phyloP scores from a whole-genome alignment of 2,888 invertebrate species.

The Drosophila anceps region DNA sequence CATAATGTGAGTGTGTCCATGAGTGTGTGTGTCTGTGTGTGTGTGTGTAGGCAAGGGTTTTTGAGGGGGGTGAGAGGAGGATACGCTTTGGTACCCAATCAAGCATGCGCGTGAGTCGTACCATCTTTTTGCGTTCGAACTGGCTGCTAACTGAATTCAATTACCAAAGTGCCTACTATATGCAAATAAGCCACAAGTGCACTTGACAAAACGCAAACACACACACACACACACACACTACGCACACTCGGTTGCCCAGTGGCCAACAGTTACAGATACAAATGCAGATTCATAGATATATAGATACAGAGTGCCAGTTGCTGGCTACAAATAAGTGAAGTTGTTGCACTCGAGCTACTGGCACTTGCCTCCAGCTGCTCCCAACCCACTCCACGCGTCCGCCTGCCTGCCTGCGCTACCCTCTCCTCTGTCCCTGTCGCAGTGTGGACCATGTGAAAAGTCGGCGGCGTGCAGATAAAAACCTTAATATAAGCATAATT shows the following conservation, averaged over 20 bases:
- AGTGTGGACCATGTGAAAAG: slow-evolving; percentile 71
- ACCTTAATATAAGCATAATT: slow-evolving; percentile 82
- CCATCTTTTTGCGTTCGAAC: slow-evolving; percentile 66
- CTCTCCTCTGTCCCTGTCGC: not conserved
- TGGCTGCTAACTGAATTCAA: slow-evolving; percentile 81
- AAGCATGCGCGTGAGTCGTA: slow-evolving; percentile 75
- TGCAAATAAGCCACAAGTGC: slow-evolving; percentile 82
- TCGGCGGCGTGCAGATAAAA: slow-evolving; percentile 74
- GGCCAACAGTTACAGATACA: slow-evolving; percentile 51
- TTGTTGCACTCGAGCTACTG: slow-evolving; percentile 81
- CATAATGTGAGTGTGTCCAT: too few relatives aligned
- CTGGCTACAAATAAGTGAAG: slow-evolving; percentile 79
- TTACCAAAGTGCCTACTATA: slow-evolving; percentile 82
- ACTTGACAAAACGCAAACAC: slow-evolving; percentile 77
- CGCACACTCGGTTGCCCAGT: slow-evolving; percentile 26
- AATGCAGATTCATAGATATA: slow-evolving; percentile 51
- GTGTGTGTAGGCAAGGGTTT: not conserved
- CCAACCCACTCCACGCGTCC: slow-evolving; percentile 7
- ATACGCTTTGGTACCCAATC: slow-evolving; percentile 54
- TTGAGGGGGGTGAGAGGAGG: not conserved
- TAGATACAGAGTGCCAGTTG: slow-evolving; percentile 55
- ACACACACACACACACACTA: slow-evolving; percentile 41
- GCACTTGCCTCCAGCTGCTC: slow-evolving; percentile 66
- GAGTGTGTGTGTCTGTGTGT: not conserved
- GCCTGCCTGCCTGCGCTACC: not conserved